Evolutionary conservation across 2,113 vertebrate genomes (phyloP).

Genomic region (Trachemys scripta): DNA sequence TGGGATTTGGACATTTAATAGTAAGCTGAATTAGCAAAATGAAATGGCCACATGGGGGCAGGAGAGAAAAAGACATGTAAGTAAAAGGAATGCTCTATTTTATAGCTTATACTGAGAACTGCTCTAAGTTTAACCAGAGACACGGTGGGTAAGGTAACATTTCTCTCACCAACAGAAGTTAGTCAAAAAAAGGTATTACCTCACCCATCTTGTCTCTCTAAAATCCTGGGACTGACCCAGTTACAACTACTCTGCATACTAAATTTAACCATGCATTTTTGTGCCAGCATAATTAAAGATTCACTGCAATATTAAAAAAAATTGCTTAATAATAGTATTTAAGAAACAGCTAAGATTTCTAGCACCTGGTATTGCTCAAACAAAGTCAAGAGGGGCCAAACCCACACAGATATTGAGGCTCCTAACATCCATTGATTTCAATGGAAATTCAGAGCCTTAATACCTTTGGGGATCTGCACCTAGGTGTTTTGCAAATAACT

Average conservation of each 20-base stretch:
- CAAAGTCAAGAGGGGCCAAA: not conserved
- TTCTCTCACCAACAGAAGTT: not conserved
- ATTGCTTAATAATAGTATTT: not conserved
- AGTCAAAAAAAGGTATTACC: not conserved
- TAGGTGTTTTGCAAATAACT: not conserved
- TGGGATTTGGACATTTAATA: not conserved
- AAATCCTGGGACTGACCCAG: not conserved
- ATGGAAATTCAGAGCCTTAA: too few relatives aligned
- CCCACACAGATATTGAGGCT: not conserved
- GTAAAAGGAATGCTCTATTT: not conserved
- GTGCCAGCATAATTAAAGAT: not conserved
- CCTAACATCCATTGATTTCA: not conserved
- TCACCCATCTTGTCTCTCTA: not conserved
- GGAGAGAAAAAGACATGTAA: conserved; percentile 25
- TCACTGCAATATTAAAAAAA: not conserved
- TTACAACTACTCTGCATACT: not conserved
- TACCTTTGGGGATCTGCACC: too few relatives aligned
- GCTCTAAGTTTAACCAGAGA: not conserved
- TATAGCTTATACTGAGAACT: not conserved
- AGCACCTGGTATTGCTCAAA: not conserved
- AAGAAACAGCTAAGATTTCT: not conserved
- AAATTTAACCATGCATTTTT: not conserved
- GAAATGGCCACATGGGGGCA: conserved; percentile 61
- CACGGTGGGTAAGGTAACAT: not conserved
- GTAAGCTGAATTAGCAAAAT: not conserved